Evolutionary conservation across 2,113 vertebrate genomes (phyloP).

Genomic region (Dolichotis patagonum): DNA sequence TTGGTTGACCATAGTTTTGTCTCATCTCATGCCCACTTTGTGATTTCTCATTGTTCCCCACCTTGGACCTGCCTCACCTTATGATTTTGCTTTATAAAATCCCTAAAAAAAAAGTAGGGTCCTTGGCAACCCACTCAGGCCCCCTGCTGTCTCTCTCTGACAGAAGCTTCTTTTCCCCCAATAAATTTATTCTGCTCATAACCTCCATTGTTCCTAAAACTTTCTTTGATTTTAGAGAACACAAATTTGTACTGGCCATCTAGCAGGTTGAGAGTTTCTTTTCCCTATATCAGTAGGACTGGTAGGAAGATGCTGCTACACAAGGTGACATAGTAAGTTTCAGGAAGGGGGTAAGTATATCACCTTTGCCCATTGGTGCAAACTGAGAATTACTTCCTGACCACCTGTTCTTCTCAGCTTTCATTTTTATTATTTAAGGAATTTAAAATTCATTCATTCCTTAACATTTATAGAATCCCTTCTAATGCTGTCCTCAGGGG

Average conservation of each 20-base stretch:
- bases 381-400: not conserved
- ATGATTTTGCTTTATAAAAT: not conserved
- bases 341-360: not conserved
- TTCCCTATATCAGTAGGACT: not conserved
- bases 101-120: not conserved
- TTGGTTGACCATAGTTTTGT: not conserved
- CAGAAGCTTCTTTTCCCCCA: not conserved
- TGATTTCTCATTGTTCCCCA: not conserved
- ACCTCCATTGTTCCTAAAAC: not conserved
- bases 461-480: not conserved
- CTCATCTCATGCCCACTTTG: not conserved
- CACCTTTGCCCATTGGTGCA: not conserved
- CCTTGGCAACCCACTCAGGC: not conserved
- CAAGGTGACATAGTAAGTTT: not conserved
- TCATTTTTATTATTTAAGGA: not conserved
- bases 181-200: not conserved
- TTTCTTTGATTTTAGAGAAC: not conserved
- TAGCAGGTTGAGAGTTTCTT: not conserved
- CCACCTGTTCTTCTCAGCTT: not conserved
- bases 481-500: not conserved
- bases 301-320: not conserved
- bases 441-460: constrained; percentile 5
- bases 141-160: too few relatives aligned
- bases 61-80: not conserved
- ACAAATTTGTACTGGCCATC: not conserved